Base-by-base conservation (phyloP, 2,113 vertebrate genomes). In the Xiphophorus couchianus region DNA sequence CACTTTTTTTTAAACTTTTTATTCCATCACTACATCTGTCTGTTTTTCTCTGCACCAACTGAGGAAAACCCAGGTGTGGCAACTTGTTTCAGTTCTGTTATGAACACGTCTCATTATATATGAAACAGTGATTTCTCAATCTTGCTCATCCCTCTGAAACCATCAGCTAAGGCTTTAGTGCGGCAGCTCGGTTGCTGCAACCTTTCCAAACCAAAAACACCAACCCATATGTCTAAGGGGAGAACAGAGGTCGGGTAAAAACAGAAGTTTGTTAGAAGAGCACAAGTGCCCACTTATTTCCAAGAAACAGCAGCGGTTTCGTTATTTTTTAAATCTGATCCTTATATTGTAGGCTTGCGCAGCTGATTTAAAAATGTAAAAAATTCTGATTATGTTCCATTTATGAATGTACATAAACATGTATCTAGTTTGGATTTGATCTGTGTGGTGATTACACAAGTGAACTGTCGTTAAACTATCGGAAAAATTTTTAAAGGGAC, bases 11-110 rank as follows among this genome's bases (percentile, higher is more conserved):
- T 51, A 0, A 0, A 54, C 39, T 54, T 58, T 71, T 84, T 63
- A 44, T 62, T 72, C 71, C 69, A 35, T 74, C 51, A 13, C 29
- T 28, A 27, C 19, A 29, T 71, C 61, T 64, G 61, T 7, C 17
- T 73, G 73, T 73, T 78, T 74, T 65, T 86, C 22, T 31, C 60
- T 35, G 28, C 58, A 42, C 66, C 75, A 83, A 78, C 68, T 69
- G 76, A 83, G 75, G 71, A 80, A 44, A 82, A 74, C 48, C 78
- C 80, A 87, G 86, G 80, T 87, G 83, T 80, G 77, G 74, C 78
- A 42, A 78, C 19, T 5, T 62, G 86, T 91, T 91, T 92, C 91
- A 86, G 82, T 90, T 91, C 88, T 90, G 76, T 81, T 86, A 77
- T 91, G 80, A 89, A 51, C 31, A 27, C 58, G 42, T 73, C 67